Base-by-base conservation (phyloP, 2,797 vertebrate genomes). In the Anguilla obscura region DNA sequence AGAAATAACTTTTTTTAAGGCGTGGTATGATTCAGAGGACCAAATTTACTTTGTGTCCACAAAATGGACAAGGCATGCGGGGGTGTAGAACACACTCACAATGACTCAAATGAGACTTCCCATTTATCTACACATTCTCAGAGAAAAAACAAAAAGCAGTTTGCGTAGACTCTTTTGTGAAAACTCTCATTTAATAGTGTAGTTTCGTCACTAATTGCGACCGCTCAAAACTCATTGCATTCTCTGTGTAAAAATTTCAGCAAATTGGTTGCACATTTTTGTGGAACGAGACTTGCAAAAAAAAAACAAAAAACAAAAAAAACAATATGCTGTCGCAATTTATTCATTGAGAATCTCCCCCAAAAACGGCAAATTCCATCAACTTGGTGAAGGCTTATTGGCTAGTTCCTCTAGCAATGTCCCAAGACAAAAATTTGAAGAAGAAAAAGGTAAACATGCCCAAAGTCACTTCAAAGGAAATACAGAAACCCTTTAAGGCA, bases 391-490 rank as follows among this genome's bases (percentile, higher is more conserved):
- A 56, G 54, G 9, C 54, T 16, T 56, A 5, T 10, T 56, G 66
- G 27, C 66, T 27, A 24, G 14, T 18, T 1, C 66, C 66, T n/a
- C n/a, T 10, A 71, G 4, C 69, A 58, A 3, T 4, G 10, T 10
- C 60, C 60, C n/a, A 21, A 79, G 30, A 79, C 14, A 79, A 36
- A 79, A 40, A 79, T 30, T 9, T 2, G 54, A 56, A 21, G 14
- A 30, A 9, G 69, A 74, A 24, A 74, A 74, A 92, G 89, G 87
- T 87, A 87, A 89, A 89, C 91, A 86, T 88, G 91, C 93, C 86
- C 93, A 92, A 91, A 89, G 88, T 89, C 86, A 92, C 86, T 92
- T 90, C 90, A 89, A 89, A 79, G 89, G 90, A 87, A 63, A 90
- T 90, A 91, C 88, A 91, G 91, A 92, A 91, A 92, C 92, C 92